A percentile compares a stretch with the other conserved stretches of the same genome.
Evolutionary conservation across 2,888 invertebrate species (phyloP).

Genomic region (Trichogramma evanescens): DNA sequence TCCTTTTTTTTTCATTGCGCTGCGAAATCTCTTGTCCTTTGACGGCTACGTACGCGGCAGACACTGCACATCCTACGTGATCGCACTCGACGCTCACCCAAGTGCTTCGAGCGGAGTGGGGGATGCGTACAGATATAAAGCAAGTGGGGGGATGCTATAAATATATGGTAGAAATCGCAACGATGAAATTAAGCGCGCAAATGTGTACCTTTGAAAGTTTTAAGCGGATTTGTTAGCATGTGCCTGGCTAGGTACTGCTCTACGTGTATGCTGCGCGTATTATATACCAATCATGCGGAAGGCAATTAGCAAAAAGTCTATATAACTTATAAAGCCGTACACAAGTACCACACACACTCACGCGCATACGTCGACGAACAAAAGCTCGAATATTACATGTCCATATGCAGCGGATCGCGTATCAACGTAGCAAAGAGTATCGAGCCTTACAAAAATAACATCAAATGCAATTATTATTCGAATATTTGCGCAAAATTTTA

Average conservation of each 20-base stretch:
- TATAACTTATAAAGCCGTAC: not conserved
- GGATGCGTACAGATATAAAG: too few species aligned
- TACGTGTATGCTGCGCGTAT: constrained; percentile 1
- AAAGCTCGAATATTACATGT: too few species aligned
- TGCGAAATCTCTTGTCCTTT: not conserved
- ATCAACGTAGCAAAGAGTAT: constrained; percentile 3
- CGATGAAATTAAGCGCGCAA: too few species aligned
- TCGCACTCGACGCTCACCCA: too few species aligned
- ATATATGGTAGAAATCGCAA: too few species aligned
- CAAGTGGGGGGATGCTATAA: too few species aligned
- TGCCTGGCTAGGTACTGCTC: too few species aligned
- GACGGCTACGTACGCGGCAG: not conserved
- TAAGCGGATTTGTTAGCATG: constrained; percentile 17
- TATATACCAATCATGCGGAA: constrained; percentile 2
- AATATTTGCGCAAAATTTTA: not conserved
- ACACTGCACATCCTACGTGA: not conserved
- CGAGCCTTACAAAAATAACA: too few species aligned
- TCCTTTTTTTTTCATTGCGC: too few species aligned
- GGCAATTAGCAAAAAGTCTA: constrained; percentile 12
- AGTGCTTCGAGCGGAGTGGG: too few species aligned
- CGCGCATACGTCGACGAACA: not conserved
- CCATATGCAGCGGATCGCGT: not conserved
- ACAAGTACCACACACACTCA: constrained; percentile 7
- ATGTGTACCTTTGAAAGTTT: constrained; percentile 8
- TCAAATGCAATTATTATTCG: too few species aligned